Evolutionary conservation across 2,113 vertebrate species (phyloP).

Genomic region (Colius striatus): DNA sequence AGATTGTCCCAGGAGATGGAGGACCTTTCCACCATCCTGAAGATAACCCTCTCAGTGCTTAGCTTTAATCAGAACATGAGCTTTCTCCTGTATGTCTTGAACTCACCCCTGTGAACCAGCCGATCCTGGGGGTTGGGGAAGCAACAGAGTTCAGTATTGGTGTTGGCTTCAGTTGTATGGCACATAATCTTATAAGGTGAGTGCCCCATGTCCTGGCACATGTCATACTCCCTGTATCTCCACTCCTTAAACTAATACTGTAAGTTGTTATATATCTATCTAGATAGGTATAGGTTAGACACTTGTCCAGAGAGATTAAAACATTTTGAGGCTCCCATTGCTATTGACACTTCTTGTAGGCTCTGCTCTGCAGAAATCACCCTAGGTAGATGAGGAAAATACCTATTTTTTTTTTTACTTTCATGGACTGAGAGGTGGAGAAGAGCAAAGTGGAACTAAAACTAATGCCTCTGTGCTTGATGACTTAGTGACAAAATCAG

Average conservation of each 20-base stretch:
- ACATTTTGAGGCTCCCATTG: background rate
- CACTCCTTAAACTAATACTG: background rate
- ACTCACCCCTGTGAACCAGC: background rate
- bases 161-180: background rate
- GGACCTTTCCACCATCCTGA: background rate
- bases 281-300: background rate
- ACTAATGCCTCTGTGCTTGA: background rate
- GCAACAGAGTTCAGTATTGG: background rate
- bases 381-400: background rate
- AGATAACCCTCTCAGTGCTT: background rate
- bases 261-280: background rate
- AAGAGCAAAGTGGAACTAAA: background rate
- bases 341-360: background rate
- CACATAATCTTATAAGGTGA: background rate
- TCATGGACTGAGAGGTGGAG: background rate
- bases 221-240: background rate
- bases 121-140: background rate
- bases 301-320: background rate
- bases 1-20: background rate
- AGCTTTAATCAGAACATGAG: background rate
- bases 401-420: background rate
- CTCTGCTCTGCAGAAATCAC: background rate
- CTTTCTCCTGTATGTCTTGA: background rate
- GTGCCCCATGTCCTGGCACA: background rate
- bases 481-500: background rate